Evolutionary conservation across 2,888 invertebrate species (phyloP).

Genomic region (Clusia tigrina): DNA sequence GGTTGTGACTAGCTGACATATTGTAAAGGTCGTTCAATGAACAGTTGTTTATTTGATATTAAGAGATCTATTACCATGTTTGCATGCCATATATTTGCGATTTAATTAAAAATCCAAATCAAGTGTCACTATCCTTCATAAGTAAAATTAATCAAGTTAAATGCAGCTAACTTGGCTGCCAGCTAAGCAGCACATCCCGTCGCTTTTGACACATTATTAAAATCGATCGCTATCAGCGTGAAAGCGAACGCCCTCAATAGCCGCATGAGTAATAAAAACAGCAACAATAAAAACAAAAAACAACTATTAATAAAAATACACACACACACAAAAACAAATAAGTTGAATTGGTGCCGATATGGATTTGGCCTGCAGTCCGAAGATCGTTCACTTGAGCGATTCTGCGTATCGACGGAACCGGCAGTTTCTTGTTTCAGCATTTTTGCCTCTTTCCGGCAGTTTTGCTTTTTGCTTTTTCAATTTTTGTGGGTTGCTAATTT

Average conservation of each 20-base stretch:
- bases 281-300: background rate
- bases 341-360: background rate
- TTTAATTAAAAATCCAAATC: too few relatives aligned
- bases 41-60: too few relatives aligned
- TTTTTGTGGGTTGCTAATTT: conserved; percentile 16
- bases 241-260: conserved; percentile 13
- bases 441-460: background rate
- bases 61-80: too few relatives aligned
- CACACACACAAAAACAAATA: background rate
- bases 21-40: too few relatives aligned
- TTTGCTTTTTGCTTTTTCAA: background rate
- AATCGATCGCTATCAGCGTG: conserved; percentile 16
- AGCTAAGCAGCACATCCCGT: background rate
- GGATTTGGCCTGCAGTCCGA: background rate
- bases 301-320: background rate
- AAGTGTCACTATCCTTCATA: background rate
- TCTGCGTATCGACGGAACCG: background rate
- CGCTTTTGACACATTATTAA: conserved; percentile 17
- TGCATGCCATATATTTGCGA: too few relatives aligned
- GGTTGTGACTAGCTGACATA: too few relatives aligned
- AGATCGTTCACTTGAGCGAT: background rate
- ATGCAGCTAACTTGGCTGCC: background rate
- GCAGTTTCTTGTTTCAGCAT: background rate
- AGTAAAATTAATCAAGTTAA: conserved; percentile 20
- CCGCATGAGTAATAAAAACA: background rate